Base-by-base conservation (phyloP, 2,797 vertebrate species). In the Oryzias sinensis region DNA sequence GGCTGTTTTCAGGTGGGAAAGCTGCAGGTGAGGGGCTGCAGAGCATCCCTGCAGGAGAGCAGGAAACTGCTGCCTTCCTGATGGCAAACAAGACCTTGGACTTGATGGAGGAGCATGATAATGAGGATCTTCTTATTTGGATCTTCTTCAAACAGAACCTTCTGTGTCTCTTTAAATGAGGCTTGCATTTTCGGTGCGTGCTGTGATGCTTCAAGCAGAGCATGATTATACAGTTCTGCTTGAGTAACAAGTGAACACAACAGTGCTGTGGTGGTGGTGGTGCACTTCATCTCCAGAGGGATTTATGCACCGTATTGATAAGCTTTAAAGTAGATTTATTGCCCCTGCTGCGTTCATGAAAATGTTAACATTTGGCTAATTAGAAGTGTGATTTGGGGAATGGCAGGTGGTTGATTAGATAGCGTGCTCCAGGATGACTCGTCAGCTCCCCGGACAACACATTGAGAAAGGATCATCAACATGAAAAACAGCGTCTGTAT, bases 231-330 rank as follows among this genome's bases (percentile, higher is more conserved):
- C 72, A 83, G 67, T 51, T 45, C 65, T 47, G 58, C 45, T 51
- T 46, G 33, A 51, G 61, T 20, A 4, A 16, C 54, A 43, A 29
- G 53, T 74, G 54, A 69, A 72, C 68, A 77, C 74, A 61, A 42
- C 54, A 42, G 40, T 29, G 59, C 63, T 53, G 59, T 41, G 59
- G 60, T 66, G 71, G 77, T 66, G 69, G 70, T 50, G 63, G 65
- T 71, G 46, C 49, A 60, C 79, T 85, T 82, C 57, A 80, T 83
- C 76, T 79, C 59, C 54, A 53, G 43, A 57, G 73, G 84, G 78
- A 85, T 68, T 80, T 66, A 73, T 81, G 74, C 54, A 66, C 74
- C 61, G 76, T 67, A 65, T 87, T 84, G 64, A 68, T 53, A 66
- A 25, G 65, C 70, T 68, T 77, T 74, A 74, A 80, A 81, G 29